These are phyloP conservation scores for Podarcis raffonei DNA, from an alignment of 2,113 vertebrate species.

Conservation along the genomic window DNA sequence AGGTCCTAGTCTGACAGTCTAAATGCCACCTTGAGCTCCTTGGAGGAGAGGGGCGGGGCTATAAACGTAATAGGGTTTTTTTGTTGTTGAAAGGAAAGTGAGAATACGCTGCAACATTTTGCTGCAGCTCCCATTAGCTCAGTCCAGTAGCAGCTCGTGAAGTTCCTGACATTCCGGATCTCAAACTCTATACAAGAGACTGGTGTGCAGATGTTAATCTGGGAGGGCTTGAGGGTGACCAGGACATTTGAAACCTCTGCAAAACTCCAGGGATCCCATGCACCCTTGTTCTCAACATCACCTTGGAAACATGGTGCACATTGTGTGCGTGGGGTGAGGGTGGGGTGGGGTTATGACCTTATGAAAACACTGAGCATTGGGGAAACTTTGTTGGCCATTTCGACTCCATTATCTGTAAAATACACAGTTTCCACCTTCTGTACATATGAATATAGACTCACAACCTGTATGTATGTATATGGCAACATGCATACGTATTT, in stretches of 20 bases:
- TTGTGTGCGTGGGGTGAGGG: neutral
- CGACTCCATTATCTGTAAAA: conserved; percentile 58
- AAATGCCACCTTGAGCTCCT: too few species aligned
- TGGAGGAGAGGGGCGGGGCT: too few species aligned
- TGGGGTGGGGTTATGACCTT: neutral
- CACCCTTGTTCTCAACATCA: too few species aligned
- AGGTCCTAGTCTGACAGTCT: too few species aligned
- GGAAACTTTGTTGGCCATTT: conserved; percentile 51
- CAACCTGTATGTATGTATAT: conserved; percentile 65
- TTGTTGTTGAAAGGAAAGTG: too few species aligned
- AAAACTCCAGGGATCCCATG: neutral
- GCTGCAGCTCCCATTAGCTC: neutral
- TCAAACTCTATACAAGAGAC: too few species aligned
- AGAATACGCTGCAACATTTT: neutral
- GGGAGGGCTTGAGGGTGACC: neutral
- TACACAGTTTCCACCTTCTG: conserved; percentile 63
- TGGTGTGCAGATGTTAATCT: too few species aligned
- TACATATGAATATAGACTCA: conserved; percentile 75
- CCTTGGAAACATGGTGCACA: too few species aligned
- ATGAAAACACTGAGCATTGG: conserved; percentile 14
- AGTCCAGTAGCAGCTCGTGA: too few species aligned
- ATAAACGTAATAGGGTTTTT: too few species aligned
- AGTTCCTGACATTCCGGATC: neutral
- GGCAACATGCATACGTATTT: conserved; percentile 61
- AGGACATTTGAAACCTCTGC: neutral